Percentiles rank a stretch among this genome's conserved stretches.
Evolutionary conservation across 2,888 invertebrate genomes (phyloP).

Genomic region (Agrenia bidenticulata): DNA sequence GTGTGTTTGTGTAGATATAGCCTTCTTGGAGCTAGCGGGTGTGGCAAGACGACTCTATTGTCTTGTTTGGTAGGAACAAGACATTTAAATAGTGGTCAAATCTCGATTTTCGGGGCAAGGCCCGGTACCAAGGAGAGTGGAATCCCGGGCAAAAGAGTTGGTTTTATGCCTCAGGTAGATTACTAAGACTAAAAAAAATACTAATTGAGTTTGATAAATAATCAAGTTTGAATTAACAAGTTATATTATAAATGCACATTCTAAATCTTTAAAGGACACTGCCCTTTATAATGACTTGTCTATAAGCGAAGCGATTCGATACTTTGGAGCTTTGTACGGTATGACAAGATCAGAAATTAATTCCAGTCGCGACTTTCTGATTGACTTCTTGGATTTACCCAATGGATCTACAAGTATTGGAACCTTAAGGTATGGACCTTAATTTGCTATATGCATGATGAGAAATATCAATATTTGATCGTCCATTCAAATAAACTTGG

Average conservation of each 20-base stretch:
- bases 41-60: slow-evolving; percentile 82
- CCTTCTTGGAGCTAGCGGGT: slow-evolving; percentile 88
- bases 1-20: slow-evolving; percentile 76
- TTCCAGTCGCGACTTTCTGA: slow-evolving; percentile 22
- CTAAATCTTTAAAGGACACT: slow-evolving; percentile 75
- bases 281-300: slow-evolving; percentile 87
- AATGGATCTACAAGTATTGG: slow-evolving; percentile 23
- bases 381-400: slow-evolving; percentile 38
- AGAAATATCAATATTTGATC: not conserved
- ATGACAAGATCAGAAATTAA: slow-evolving; percentile 22
- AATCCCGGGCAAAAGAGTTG: slow-evolving; percentile 74
- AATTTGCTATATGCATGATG: not conserved
- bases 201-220: too few relatives aligned
- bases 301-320: slow-evolving; percentile 90
- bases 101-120: not conserved
- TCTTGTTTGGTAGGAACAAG: slow-evolving; percentile 88
- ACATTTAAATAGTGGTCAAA: slow-evolving; percentile 66
- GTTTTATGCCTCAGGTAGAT: slow-evolving; percentile 7
- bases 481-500: not conserved
- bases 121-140: slow-evolving; percentile 65
- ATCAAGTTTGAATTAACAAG: too few relatives aligned
- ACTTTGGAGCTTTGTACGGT: slow-evolving; percentile 27
- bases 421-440: slow-evolving; percentile 29
- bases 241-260: not conserved
- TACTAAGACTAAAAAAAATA: not conserved